Evolutionary conservation across 2,113 vertebrate genomes (phyloP), one percentile per base, ranked within the genome.

Genomic region (Calypte anna): DNA sequence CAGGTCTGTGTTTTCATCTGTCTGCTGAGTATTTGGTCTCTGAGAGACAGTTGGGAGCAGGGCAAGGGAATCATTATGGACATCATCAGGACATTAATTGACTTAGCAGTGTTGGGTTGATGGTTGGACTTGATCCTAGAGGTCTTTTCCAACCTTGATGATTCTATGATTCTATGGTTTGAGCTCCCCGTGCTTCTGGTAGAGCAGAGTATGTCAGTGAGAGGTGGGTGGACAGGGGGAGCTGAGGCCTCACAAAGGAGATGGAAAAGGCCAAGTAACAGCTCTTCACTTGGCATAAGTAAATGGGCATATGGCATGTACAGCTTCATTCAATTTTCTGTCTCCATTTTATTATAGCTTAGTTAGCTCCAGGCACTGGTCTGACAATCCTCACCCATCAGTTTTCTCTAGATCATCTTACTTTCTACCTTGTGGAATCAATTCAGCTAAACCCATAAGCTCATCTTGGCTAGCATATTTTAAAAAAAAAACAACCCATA

Each of bases 131-230:
- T 40, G 38, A 40, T 40, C 38, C 38, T 40, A 40, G 38, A 40
- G 38, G 38, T 40, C 38, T 40, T 10, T 40, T 40, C 38, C 38
- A 40, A 40, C 38, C 38, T 40, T 40, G 38, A 40, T 40, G 38
- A 40, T 40, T 40, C 38, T 40, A 11, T 40, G 38, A 40, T 40
- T 40, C 38, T 40, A 40, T 30, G 17, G 18, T 1, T 2, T 15
- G 13, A 0, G 1, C 18, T 63, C 15, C 10, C 15, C 1, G 2
- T 5, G 50, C 8, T 3, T 30, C 7, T 1, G 14, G 40, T 14
- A 23, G 14, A 31, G 50, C 6, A 0, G 31, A 4, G 43, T 28
- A 12, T 12, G 31, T 28, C 24, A 30, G 46, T 3, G 11, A 59
- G 28, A 28, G 54, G 67, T 44, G 24, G n/a, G 16, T 0, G 14